Percentiles rank a stretch among this genome's conserved stretches.
phyloP scores from a whole-genome alignment of 2,113 vertebrate genomes.

The Perca flavescens region DNA sequence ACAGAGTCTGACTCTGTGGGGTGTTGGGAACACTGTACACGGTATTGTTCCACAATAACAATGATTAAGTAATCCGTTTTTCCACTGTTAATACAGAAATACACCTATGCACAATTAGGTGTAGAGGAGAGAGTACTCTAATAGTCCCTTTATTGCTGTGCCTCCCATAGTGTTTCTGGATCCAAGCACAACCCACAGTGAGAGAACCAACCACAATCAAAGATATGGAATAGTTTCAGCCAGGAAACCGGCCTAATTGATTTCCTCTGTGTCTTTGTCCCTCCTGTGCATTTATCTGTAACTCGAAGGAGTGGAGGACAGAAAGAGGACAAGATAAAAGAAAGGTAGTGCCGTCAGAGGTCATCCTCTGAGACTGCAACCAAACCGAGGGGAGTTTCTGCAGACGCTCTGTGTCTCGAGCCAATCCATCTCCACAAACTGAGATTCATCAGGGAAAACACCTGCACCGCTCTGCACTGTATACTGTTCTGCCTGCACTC shows the following conservation, averaged over 20 bases:
- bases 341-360: constrained; percentile 44
- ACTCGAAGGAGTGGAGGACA: constrained; percentile 18
- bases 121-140: constrained; percentile 20
- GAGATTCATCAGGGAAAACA: constrained; percentile 65
- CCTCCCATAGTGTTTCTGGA: constrained; percentile 40
- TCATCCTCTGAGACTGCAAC: constrained; percentile 39
- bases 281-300: constrained; percentile 41
- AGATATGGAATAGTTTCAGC: constrained; percentile 50
- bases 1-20: constrained; percentile 12
- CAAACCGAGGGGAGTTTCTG: constrained; percentile 44
- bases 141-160: constrained; percentile 46
- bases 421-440: constrained; percentile 57
- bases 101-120: constrained; percentile 16
- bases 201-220: constrained; percentile 62
- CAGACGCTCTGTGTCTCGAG: constrained; percentile 22
- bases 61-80: constrained; percentile 3
- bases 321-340: constrained; percentile 24
- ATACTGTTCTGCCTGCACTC: constrained; percentile 29
- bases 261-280: constrained; percentile 71
- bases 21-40: neutral
- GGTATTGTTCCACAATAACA: constrained; percentile 7
- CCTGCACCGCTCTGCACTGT: constrained; percentile 51
- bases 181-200: constrained; percentile 49
- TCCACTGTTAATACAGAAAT: constrained; percentile 4
- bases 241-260: constrained; percentile 66